A percentile compares a stretch with the other conserved stretches of the same genome.
Conservation (phyloP, 2,888 invertebrate species). For the Xestia c-nigrum region DNA sequence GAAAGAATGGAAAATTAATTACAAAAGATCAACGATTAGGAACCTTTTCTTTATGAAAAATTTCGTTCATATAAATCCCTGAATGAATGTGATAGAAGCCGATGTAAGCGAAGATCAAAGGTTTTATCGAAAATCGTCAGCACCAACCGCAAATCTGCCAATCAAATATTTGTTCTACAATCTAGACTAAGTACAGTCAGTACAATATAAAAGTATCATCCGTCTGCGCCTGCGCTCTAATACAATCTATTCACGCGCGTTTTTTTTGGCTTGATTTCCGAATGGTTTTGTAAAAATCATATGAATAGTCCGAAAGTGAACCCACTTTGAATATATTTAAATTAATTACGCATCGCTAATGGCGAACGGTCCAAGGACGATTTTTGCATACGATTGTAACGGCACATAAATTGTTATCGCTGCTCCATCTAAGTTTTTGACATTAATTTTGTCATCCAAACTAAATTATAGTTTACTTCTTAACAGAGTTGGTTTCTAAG, state of each 20-base stretch:
- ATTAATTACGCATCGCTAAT: slow-evolving; percentile 84
- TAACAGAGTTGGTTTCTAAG: slow-evolving; percentile 45
- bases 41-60: neutral
- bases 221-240: neutral
- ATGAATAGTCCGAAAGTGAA: slow-evolving; percentile 83
- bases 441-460: slow-evolving; percentile 58
- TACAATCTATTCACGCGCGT: slow-evolving; percentile 46
- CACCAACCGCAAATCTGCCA: neutral
- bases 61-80: neutral
- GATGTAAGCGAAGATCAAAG: neutral
- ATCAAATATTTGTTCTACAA: slow-evolving; percentile 3
- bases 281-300: slow-evolving; percentile 81
- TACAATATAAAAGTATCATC: slow-evolving; percentile 4
- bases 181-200: slow-evolving; percentile 4
- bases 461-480: slow-evolving; percentile 56
- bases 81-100: neutral
- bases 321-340: slow-evolving; percentile 85
- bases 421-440: slow-evolving; percentile 65
- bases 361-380: slow-evolving; percentile 85
- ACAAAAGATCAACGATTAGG: slow-evolving; percentile 15
- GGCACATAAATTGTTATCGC: slow-evolving; percentile 77
- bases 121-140: neutral
- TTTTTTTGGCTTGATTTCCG: slow-evolving; percentile 79
- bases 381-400: slow-evolving; percentile 85
- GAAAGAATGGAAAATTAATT: slow-evolving; percentile 9